phyloP scores from a whole-genome alignment of 1,140 invertebrate species.

The Bombus confusus region DNA sequence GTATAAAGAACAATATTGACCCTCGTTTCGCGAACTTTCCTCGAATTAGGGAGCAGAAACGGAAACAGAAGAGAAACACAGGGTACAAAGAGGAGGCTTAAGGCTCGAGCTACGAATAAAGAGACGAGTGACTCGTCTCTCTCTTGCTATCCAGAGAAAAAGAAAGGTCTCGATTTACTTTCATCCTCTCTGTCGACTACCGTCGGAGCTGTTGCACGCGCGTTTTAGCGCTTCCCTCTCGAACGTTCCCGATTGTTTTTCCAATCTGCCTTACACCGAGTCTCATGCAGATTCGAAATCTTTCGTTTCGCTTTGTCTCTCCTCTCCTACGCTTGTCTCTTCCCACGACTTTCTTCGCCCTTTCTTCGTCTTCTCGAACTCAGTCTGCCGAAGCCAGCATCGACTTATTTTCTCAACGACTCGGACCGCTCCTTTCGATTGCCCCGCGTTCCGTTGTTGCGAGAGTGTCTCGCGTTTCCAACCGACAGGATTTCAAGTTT shows the following conservation, averaged over 20 bases:
- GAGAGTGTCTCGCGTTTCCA: neutral
- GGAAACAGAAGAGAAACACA: constrained; percentile 11
- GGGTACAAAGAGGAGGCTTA: constrained; percentile 20
- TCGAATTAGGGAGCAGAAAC: constrained; percentile 27
- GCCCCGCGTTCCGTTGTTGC: neutral
- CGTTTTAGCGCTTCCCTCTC: constrained; percentile 8
- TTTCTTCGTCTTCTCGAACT: neutral
- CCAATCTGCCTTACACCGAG: constrained; percentile 54
- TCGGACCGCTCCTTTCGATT: constrained; percentile 4
- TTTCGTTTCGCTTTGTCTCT: neutral
- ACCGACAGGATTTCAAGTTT: constrained; percentile 9
- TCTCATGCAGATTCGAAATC: constrained; percentile 57
- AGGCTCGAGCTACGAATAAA: constrained; percentile 28
- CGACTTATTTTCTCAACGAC: constrained; percentile 53
- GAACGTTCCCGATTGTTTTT: constrained; percentile 60
- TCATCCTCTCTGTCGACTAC: neutral
- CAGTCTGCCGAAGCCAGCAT: constrained; percentile 6
- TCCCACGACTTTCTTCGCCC: neutral
- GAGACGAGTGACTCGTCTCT: neutral
- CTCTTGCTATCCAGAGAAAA: neutral
- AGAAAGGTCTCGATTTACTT: constrained; percentile 22
- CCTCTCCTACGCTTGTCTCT: neutral
- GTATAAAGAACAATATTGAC: constrained; percentile 65
- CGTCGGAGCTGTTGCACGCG: neutral
- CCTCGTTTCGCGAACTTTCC: constrained; percentile 43